These are phyloP conservation scores for Pollachius pollachius DNA, from an alignment of 2,113 vertebrate species.

Conservation along the genomic window DNA sequence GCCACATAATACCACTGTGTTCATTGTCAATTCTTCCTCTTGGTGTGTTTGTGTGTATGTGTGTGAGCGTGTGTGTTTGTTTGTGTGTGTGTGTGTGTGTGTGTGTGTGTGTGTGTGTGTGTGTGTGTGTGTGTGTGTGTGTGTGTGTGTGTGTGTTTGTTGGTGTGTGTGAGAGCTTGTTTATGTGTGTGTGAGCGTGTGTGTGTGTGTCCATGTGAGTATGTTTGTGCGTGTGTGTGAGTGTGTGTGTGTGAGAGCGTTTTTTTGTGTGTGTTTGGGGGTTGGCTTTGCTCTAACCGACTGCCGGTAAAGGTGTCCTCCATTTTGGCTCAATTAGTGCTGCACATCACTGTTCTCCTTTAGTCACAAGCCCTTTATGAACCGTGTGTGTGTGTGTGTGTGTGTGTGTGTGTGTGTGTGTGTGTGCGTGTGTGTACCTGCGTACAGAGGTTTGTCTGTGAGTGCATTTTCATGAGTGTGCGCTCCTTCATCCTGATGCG, in stretches of 20 bases:
- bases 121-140: too few species aligned
- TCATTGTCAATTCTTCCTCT: too few species aligned
- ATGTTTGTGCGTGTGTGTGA: neutral
- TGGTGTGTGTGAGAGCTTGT: too few species aligned
- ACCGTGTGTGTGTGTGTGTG: too few species aligned
- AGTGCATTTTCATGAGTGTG: too few species aligned
- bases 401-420: too few species aligned
- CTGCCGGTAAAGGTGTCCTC: constrained; percentile 2
- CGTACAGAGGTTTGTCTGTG: too few species aligned
- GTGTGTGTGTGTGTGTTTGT: neutral
- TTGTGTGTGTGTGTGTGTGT: neutral
- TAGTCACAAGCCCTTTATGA: neutral
- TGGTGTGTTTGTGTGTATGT: constrained; percentile 1
- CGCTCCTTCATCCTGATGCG: too few species aligned
- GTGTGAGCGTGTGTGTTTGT: neutral
- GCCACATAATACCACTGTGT: neutral
- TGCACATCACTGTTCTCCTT: constrained; percentile 3
- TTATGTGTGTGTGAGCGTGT: constrained; percentile 5
- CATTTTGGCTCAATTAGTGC: constrained; percentile 32
- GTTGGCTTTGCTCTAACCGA: neutral
- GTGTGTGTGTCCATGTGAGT: neutral
- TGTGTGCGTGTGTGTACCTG: too few species aligned
- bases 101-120: too few species aligned
- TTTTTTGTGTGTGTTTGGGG: neutral
- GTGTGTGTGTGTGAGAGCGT: too few species aligned